Percentiles rank a stretch among this genome's conserved stretches.
phyloP scores from a whole-genome alignment of 2,797 vertebrate genomes.

The Typhlichthys eigenmanni region DNA sequence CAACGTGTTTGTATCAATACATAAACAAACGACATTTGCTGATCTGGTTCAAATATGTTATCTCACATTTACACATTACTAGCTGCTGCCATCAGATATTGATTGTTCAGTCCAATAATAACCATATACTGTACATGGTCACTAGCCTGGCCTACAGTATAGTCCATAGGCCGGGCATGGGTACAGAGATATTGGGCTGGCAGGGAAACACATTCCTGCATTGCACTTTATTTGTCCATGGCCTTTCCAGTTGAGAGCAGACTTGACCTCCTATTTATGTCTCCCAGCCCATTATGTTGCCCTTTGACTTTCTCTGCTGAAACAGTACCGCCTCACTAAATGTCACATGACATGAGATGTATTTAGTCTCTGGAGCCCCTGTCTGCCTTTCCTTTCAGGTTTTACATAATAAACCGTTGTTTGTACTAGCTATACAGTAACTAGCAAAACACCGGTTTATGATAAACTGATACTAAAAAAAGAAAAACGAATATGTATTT shows the following conservation, averaged over 20 bases:
- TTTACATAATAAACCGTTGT: too few species aligned
- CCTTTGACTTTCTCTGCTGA: slow-evolving; percentile 81
- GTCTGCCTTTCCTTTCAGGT: slow-evolving; percentile 44
- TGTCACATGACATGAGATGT: slow-evolving; percentile 79
- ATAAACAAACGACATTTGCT: too few species aligned
- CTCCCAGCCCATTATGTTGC: slow-evolving; percentile 70
- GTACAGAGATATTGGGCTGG: slow-evolving; percentile 34
- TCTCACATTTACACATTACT: too few species aligned
- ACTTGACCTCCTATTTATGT: slow-evolving; percentile 84
- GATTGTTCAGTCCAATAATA: too few species aligned
- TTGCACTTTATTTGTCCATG: slow-evolving; percentile 68
- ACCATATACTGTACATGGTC: not conserved
- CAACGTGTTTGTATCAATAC: too few species aligned
- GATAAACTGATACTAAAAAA: too few species aligned
- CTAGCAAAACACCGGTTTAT: too few species aligned
- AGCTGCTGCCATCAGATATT: too few species aligned
- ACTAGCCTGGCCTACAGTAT: not conserved
- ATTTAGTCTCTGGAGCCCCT: slow-evolving; percentile 51
- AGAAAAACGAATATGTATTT: too few species aligned
- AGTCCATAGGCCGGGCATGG: not conserved
- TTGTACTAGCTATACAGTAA: too few species aligned
- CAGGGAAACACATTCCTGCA: slow-evolving; percentile 58
- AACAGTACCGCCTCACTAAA: slow-evolving; percentile 82
- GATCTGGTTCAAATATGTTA: too few species aligned
- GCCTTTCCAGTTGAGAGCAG: slow-evolving; percentile 67